Base-by-base conservation (phyloP, 2,888 invertebrate genomes). In the Glyphotaelius pellucidus region DNA sequence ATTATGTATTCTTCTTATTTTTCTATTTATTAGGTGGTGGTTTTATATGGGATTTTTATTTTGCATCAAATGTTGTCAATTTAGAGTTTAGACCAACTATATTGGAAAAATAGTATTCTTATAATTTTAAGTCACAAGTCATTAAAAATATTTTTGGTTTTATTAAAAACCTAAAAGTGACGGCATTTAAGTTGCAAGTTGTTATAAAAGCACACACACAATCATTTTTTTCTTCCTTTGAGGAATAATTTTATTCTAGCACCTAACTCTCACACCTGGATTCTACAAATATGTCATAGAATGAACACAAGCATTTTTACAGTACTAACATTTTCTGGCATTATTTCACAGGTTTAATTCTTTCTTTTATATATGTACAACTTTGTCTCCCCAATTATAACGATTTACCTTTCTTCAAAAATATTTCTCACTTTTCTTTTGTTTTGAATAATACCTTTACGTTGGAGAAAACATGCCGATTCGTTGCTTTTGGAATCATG, bases 301-400 rank as follows among this genome's bases (percentile, higher is more conserved):
- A 67, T 67, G n/a, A 32, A 86, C 86, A 86, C 86, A 86, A 86
- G 85, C 86, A 86, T 85, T 38, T 67, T 67, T 38, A 30, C 86
- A 47, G 11, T 42, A 86, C 86, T 86, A 86, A 86, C 47, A 47
- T 35, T 83, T 35, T 32, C 32, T 19, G 2, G 35, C 83, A 35
- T 32, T 35, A 35, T 32, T 83, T 83, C 35, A 32, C 83, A 83
- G 35, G 67, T 35, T 19, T 35, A 25, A 83, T n/a, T 35, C 19
- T 35, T 83, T 83, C 35, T 35, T 35, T 32, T 35, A 15, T 25
- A 83, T 3, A 83, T 83, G 12, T 83, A 83, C 31, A 19, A 32
- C 35, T 35, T 83, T 30, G 5, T 83, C 25, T 11, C 32, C 35
- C 67, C 67, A 25, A n/a, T n/a, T 67, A 25, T n/a, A 67, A 67